Evolutionary conservation across 2,888 invertebrate genomes (phyloP), one percentile per base, ranked within the genome.

Genomic region (Hirtodrosophila cameraria): DNA sequence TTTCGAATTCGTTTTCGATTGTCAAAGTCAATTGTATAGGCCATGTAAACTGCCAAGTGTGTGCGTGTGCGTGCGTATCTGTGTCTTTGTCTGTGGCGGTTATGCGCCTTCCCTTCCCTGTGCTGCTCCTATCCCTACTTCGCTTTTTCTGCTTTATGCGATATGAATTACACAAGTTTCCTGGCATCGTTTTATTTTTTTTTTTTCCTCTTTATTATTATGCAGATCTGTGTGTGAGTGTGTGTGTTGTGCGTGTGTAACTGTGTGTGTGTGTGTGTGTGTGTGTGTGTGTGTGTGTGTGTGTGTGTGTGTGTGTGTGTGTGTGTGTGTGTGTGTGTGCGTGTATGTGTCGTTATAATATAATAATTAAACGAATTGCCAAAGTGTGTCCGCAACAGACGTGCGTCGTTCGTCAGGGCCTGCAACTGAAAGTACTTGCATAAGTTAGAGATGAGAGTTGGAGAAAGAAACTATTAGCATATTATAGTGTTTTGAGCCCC

Each of bases 331-430:
- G 36, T 38, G 46, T 53, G 30, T 45, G 39, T 59, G 48, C 36
- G 20, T 59, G 52, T 78, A 38, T 48, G 39, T 8, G 52, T 57
- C 62, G 50, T 74, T 76, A 77, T 86, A 81, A 82, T 76, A 88
- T 84, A 76, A 88, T 87, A 89, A 88, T 88, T 88, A 89, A 89
- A 87, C 72, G 87, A 88, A 86, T 88, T 87, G 85, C 82, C 81
- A 84, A 88, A 81, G 86, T 85, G 85, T 88, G 84, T 83, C 87
- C 77, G 74, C 69, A 70, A 66, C 79, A 74, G 75, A 81, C 77
- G 86, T 62, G 77, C 74, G 65, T 79, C 60, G 72, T 68, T 75
- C 79, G 67, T 75, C 79, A 82, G 64, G 33, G 59, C 11, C 42
- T 31, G 49, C 41, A 15, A 57, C 52, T 38, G 60, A 33, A 23